Base-by-base conservation (phyloP, 2,113 vertebrate genomes). In the Misgurnus mizolepis region DNA sequence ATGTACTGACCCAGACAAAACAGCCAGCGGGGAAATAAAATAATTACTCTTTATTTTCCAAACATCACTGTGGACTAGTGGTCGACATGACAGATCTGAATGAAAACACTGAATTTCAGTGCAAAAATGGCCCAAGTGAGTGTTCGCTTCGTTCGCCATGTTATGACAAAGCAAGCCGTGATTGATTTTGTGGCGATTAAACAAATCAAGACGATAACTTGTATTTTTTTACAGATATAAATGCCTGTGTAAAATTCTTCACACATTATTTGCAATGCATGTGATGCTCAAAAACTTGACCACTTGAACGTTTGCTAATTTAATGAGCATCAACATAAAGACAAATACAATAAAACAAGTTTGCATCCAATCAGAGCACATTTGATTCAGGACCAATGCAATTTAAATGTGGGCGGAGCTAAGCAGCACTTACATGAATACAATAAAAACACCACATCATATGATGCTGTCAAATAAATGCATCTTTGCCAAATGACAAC, bases 1-100 rank as follows among this genome's bases (percentile, higher is more conserved):
- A 15, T 66, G 62, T 41, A 45, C 17, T 76, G 74, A 76, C 22
- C 73, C 43, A 39, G 58, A 55, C 34, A 66, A 50, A 64, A 50
- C 74, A 55, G 34, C 34, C 74, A 39, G 15, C 47, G 14, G 47
- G 62, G 12, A 66, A n/a, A 27, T 41, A 40, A 14, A 66, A 40
- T 15, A 66, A 66, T 12, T 34, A 65, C 3, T 1, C 5, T 55
- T 0, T 6, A 55, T 55, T 55, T 55, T 5, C 53, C 12, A 77
- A 3, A 9, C 27, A 75, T 34, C 47, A 7, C 22, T 14, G 14
- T 22, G 27, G 73, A 17, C 34, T 41, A 60, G 55, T 17, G n/a
- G 7, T 41, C 11, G 40, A 74, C 27, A 43, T 45, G 17, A 10
- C 45, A 18, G 62, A 45, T 64, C n/a, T 17, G 41, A 76, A 5